phyloP scores from a whole-genome alignment of 2,888 invertebrate genomes.

The Furcula furcula region DNA sequence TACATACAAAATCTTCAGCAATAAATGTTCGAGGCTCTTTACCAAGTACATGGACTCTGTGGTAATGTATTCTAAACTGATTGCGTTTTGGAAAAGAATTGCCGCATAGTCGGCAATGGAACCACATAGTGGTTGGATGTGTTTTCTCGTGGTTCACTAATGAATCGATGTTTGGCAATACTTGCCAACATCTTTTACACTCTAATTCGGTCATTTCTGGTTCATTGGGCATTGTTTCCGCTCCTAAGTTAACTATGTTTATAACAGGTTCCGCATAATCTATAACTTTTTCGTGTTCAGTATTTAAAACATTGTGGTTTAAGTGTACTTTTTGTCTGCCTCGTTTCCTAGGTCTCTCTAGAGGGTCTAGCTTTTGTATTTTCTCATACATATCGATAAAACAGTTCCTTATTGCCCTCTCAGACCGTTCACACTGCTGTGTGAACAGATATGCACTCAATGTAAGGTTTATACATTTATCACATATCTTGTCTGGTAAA shows the following conservation, averaged over 20 bases:
- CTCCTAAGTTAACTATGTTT: slow-evolving; percentile 48
- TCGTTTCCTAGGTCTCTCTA: slow-evolving; percentile 52
- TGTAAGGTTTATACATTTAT: slow-evolving; percentile 53
- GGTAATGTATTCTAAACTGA: slow-evolving; percentile 51
- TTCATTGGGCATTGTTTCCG: slow-evolving; percentile 32
- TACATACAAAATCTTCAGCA: slow-evolving; percentile 45
- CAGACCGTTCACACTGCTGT: slow-evolving; percentile 65
- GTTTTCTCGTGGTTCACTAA: slow-evolving; percentile 57
- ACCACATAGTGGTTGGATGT: slow-evolving; percentile 71
- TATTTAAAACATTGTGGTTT: slow-evolving; percentile 51
- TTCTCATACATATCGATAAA: slow-evolving; percentile 67
- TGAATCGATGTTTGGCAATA: slow-evolving; percentile 50
- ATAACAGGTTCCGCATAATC: slow-evolving; percentile 66
- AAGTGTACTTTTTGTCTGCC: slow-evolving; percentile 60
- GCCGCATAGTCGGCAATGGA: slow-evolving; percentile 59
- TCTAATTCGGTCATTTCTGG: slow-evolving; percentile 44
- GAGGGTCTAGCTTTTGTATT: slow-evolving; percentile 58
- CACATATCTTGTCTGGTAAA: slow-evolving; percentile 63
- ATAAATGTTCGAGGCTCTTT: slow-evolving; percentile 3
- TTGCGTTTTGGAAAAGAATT: slow-evolving; percentile 56
- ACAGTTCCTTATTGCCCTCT: slow-evolving; percentile 61
- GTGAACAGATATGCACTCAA: slow-evolving; percentile 61
- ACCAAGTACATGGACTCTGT: slow-evolving; percentile 25
- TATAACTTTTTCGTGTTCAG: slow-evolving; percentile 54
- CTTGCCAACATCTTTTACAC: slow-evolving; percentile 64